These are phyloP conservation scores for Drosophila melanosoma DNA, from an alignment of 2,888 invertebrate species.

Conservation along the genomic window DNA sequence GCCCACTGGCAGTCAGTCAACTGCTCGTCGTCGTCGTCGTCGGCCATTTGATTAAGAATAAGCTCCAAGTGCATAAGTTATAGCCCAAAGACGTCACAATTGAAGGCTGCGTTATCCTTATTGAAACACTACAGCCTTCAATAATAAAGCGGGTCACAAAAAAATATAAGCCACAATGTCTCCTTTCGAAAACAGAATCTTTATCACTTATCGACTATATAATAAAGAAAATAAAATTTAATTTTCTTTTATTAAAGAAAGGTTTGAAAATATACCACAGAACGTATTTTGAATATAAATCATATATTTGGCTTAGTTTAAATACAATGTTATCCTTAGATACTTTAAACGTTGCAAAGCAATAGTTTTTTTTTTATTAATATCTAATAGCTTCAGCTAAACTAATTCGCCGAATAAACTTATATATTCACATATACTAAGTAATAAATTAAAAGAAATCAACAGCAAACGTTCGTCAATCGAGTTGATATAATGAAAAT, in stretches of 20 bases:
- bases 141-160: not conserved
- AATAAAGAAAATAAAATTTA: not conserved
- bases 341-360: too few relatives aligned
- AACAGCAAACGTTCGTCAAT: not conserved
- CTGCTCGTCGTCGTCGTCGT: slow-evolving; percentile 15
- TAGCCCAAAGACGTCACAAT: slow-evolving; percentile 26
- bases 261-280: not conserved
- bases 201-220: not conserved
- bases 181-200: not conserved
- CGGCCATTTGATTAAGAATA: slow-evolving; percentile 44
- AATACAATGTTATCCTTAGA: not conserved
- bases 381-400: not conserved
- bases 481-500: not conserved
- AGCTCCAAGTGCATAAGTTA: slow-evolving; percentile 58
- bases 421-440: not conserved
- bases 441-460: not conserved
- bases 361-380: not conserved
- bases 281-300: not conserved
- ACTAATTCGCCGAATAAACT: not conserved
- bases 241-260: not conserved
- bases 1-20: slow-evolving; percentile 36
- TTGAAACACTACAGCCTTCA: slow-evolving; percentile 21
- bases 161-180: not conserved
- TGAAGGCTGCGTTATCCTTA: slow-evolving; percentile 20
- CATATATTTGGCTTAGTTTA: not conserved